These are phyloP conservation scores for Delia radicum DNA, from an alignment of 1,140 invertebrate species.

Conservation along the genomic window DNA sequence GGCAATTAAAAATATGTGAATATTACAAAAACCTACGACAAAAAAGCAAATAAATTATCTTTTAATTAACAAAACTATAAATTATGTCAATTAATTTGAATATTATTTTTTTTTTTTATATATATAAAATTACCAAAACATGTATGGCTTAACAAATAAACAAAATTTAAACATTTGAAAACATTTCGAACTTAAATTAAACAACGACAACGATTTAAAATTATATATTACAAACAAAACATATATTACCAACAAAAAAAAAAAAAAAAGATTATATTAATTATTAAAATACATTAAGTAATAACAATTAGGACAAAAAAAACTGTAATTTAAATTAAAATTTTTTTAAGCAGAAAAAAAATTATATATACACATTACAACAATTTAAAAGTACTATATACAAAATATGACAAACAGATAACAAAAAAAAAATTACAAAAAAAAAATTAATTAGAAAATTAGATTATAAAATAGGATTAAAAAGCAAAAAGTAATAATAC, in stretches of 20 bases:
- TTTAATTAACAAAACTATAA: neutral
- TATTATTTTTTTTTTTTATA: neutral
- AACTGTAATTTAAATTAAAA: neutral
- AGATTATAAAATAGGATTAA: neutral
- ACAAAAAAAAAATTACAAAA: neutral
- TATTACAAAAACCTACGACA: neutral
- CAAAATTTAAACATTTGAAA: conserved; percentile 36
- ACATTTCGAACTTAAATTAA: conserved; percentile 54
- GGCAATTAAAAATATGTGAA: conserved; percentile 16
- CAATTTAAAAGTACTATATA: conserved; percentile 21
- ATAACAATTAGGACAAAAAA: conserved; percentile 33
- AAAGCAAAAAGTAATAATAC: neutral
- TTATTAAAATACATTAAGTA: conserved; percentile 7
- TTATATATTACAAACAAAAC: conserved; percentile 33
- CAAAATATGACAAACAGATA: neutral
- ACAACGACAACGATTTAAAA: conserved; percentile 49
- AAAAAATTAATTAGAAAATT: conserved; percentile 1
- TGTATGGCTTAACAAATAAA: no score
- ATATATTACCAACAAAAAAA: neutral
- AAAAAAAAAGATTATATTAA: conserved; percentile 30
- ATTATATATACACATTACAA: conserved; percentile 30
- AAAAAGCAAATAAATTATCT: neutral
- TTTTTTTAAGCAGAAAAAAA: conserved; percentile 32
- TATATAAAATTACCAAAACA: neutral
- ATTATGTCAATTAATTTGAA: conserved; percentile 1